Conservation (phyloP, 1,140 invertebrate genomes). For the Augochlora pura region DNA sequence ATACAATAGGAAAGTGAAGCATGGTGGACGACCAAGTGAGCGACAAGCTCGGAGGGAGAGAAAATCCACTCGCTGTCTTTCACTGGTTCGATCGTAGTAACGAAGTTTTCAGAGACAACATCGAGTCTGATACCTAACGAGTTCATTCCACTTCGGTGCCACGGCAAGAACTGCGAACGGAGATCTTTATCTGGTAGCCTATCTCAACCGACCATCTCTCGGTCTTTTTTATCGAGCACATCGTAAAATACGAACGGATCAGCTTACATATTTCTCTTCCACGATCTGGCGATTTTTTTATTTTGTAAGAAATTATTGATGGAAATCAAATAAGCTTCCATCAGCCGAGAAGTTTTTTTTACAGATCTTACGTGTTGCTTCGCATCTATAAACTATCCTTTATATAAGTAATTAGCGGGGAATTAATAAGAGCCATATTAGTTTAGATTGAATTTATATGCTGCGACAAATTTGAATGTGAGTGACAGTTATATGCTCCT, state of each 20-base stretch:
- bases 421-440: no score
- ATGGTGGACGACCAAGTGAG: no score
- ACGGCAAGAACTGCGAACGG: constrained; percentile 57
- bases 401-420: no score
- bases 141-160: constrained; percentile 59
- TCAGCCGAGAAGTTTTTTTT: no score
- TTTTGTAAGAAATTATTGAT: constrained; percentile 30
- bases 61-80: no score
- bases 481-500: no score
- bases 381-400: no score
- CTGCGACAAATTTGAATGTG: no score
- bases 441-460: no score
- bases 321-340: background rate
- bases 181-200: constrained; percentile 49
- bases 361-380: no score
- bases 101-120: constrained; percentile 69
- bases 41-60: no score
- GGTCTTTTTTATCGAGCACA: background rate
- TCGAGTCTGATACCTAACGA: constrained; percentile 65
- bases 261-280: background rate
- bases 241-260: constrained; percentile 10
- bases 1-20: no score
- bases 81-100: constrained; percentile 28
- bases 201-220: background rate
- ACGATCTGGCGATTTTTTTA: background rate